phyloP scores from a whole-genome alignment of 35 echinoderm and acorn worm genomes.

The Ophiothrix spiculata region DNA sequence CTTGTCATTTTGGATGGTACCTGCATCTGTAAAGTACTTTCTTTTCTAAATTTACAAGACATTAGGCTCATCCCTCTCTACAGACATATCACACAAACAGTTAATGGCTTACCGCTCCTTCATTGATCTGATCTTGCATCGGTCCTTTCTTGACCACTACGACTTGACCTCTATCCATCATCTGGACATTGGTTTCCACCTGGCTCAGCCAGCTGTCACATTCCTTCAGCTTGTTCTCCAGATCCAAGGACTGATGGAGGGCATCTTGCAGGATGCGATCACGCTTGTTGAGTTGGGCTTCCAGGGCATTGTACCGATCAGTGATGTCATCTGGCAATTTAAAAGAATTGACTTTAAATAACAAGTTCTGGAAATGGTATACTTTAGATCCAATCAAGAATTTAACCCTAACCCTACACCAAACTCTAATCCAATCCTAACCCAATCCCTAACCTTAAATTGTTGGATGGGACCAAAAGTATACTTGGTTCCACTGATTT shows the following conservation, averaged over 20 bases:
- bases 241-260: conserved; percentile 69
- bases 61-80: not conserved
- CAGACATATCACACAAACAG: not conserved
- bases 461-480: too few relatives aligned
- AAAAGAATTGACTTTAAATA: too few relatives aligned
- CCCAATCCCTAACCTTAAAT: too few relatives aligned
- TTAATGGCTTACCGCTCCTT: conserved; percentile 51
- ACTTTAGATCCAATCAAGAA: too few relatives aligned
- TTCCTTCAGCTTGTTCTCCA: conserved; percentile 84
- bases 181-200: conserved; percentile 83
- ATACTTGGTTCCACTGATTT: too few relatives aligned
- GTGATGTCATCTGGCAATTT: conserved; percentile 84
- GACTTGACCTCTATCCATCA: conserved; percentile 84
- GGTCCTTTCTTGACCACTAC: conserved; percentile 83
- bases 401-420: too few relatives aligned
- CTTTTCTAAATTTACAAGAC: too few relatives aligned
- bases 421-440: too few relatives aligned
- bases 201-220: conserved; percentile 66
- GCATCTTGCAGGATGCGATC: conserved; percentile 60
- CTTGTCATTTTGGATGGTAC: too few relatives aligned
- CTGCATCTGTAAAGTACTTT: too few relatives aligned
- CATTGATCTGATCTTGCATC: conserved; percentile 64
- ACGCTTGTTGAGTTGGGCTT: conserved; percentile 69
- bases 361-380: too few relatives aligned
- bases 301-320: conserved; percentile 57